Evolutionary conservation across 2,113 vertebrate genomes (phyloP), one percentile per base, ranked within the genome.

Genomic region (Echinops telfairi): DNA sequence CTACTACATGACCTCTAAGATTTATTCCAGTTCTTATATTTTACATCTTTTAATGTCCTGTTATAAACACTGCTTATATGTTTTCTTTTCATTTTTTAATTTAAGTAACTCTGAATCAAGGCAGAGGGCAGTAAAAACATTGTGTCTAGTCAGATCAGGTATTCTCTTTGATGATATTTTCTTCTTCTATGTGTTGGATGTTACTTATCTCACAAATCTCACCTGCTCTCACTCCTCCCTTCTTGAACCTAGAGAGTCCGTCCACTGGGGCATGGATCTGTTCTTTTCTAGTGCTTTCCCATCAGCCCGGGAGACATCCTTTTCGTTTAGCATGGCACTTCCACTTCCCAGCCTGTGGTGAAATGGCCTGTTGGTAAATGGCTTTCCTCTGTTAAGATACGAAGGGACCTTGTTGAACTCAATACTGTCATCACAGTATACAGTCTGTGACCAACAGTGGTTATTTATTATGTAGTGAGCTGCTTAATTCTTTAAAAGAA

Each of bases 81-180:
- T 71, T 71, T 22, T 53, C 10, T 53, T 53, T 53, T 9, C 12
- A 12, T 53, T 53, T 53, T 53, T 53, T 53, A 53, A 53, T 40
- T 71, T 71, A 71, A 17, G 11, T 36, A 36, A 36, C n/a, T 94
- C n/a, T 84, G 91, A 60, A 40, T 40, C 58, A 68, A 43, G 92
- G 80, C 12, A 83, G 53, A 27, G 25, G 14, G n/a, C 88, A 86
- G 73, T 31, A 3, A 87, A 94, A 36, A 2, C 1, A 31, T 38
- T 64, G 14, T 36, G 20, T 20, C 2, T 79, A 73, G 53, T 31
- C 3, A 82, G 20, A 68, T 78, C 20, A 68, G 29, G 31, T 36
- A 86, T 2, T 4, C 5, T 29, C 8, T 27, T 38, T 38, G 91
- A 31, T 62, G 57, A 90, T 57, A 64, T 58, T 84, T 19, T 66